Evolutionary conservation across 64 coral and sea anemone species (phyloP).

Genomic region (Anthopleura sola): DNA sequence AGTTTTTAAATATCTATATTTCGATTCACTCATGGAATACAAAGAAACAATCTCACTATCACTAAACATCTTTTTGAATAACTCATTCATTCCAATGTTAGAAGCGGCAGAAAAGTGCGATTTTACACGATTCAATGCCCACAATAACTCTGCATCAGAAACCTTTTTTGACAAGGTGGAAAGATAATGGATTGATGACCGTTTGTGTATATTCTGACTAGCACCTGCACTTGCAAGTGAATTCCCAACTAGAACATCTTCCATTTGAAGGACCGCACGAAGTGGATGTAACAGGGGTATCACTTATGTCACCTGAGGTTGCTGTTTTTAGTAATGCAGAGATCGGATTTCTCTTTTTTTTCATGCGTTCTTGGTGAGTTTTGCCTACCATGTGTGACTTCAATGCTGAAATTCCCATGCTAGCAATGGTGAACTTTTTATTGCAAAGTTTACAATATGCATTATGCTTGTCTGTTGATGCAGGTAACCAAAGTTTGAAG

Average conservation of each 20-base stretch:
- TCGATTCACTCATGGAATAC: slow-evolving; percentile 61
- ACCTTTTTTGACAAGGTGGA: slow-evolving; percentile 50
- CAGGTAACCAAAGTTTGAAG: slow-evolving; percentile 30
- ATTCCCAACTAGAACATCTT: too few species aligned
- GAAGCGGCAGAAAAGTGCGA: slow-evolving; percentile 58
- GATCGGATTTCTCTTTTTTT: background rate
- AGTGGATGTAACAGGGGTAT: background rate
- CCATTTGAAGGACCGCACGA: background rate
- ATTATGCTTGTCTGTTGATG: background rate
- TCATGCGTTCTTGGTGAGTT: background rate
- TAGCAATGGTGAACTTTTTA: slow-evolving; percentile 1
- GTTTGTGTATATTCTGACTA: background rate
- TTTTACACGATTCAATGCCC: slow-evolving; percentile 52
- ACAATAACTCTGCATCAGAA: slow-evolving; percentile 59
- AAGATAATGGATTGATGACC: background rate
- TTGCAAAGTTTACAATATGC: background rate
- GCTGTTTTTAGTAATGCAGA: background rate
- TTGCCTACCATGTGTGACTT: slow-evolving; percentile 32
- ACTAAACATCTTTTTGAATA: slow-evolving; percentile 70
- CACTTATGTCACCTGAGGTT: background rate
- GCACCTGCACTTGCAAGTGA: too few species aligned
- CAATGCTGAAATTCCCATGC: slow-evolving; percentile 34
- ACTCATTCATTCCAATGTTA: slow-evolving; percentile 60
- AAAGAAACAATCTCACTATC: slow-evolving; percentile 55
- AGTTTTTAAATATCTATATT: slow-evolving; percentile 52